phyloP scores from a whole-genome alignment of 2,797 vertebrate genomes.

The Danio tinwini region DNA sequence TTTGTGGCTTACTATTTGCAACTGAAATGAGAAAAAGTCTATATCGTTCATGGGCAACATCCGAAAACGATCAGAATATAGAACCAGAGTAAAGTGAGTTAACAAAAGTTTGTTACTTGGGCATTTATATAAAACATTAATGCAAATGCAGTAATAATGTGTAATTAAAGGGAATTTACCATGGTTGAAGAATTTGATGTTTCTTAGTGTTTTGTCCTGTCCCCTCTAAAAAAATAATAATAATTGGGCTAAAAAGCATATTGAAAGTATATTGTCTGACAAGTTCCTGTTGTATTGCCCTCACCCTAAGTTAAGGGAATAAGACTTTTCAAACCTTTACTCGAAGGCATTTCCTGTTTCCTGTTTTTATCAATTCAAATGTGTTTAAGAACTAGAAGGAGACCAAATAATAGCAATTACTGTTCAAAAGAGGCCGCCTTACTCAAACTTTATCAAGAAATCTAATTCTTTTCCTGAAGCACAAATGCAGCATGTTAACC shows the following conservation, averaged over 20 bases:
- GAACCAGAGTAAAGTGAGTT: background rate
- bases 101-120: background rate
- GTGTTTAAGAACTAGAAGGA: background rate
- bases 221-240: too few species aligned
- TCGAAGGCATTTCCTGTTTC: conserved; percentile 25
- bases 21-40: background rate
- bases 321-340: background rate
- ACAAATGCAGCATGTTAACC: background rate
- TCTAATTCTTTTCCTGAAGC: background rate
- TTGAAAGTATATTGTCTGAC: background rate
- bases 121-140: background rate
- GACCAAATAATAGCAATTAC: background rate
- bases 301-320: background rate
- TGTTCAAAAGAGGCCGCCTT: background rate
- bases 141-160: background rate
- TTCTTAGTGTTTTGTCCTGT: too few species aligned
- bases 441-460: background rate
- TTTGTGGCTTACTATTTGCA: background rate
- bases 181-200: too few species aligned
- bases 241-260: too few species aligned
- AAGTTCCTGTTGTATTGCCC: background rate
- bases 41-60: conserved; percentile 8
- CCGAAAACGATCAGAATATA: conserved; percentile 34
- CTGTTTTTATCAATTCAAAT: background rate
- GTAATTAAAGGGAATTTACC: background rate